phyloP scores from a whole-genome alignment of 1,140 invertebrate species.

The Bathynomus jamesi region DNA sequence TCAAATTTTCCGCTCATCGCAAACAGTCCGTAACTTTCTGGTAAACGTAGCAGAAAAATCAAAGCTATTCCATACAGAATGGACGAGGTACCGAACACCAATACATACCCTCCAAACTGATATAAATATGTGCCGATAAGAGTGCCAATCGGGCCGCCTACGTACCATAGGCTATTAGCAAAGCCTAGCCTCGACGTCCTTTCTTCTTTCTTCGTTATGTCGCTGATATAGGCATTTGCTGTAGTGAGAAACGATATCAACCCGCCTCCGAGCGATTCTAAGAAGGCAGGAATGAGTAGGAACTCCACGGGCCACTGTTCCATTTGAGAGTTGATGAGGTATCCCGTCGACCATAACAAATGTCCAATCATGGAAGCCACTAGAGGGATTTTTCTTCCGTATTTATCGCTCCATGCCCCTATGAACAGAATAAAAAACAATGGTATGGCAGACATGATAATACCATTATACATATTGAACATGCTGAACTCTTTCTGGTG shows the following conservation, averaged over 20 bases:
- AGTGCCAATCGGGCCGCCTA: slow-evolving; percentile 71
- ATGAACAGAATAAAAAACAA: slow-evolving; percentile 39
- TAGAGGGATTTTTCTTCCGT: slow-evolving; percentile 69
- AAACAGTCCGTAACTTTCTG: slow-evolving; percentile 33
- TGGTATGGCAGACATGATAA: slow-evolving; percentile 33
- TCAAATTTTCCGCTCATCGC: too few relatives aligned
- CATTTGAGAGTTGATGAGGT: slow-evolving; percentile 68
- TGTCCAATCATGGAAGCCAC: slow-evolving; percentile 71
- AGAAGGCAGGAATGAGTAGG: slow-evolving; percentile 41
- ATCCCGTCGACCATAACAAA: slow-evolving; percentile 62
- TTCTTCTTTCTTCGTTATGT: slow-evolving; percentile 69
- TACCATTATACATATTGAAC: slow-evolving; percentile 39
- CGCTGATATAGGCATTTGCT: slow-evolving; percentile 78
- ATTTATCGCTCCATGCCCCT: too few relatives aligned
- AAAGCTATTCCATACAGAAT: slow-evolving; percentile 18
- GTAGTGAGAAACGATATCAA: slow-evolving; percentile 84
- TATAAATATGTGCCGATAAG: slow-evolving; percentile 47
- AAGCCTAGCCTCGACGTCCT: slow-evolving; percentile 74
- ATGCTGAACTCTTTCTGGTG: slow-evolving; percentile 67
- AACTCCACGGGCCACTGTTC: slow-evolving; percentile 60
- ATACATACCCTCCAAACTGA: slow-evolving; percentile 27
- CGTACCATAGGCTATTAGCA: slow-evolving; percentile 68
- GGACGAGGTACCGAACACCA: slow-evolving; percentile 24
- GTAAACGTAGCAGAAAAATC: slow-evolving; percentile 22
- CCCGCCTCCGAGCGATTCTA: slow-evolving; percentile 59